These are phyloP conservation scores for Piaya cayana DNA, from an alignment of 2,113 vertebrate genomes.

Conservation along the genomic window DNA sequence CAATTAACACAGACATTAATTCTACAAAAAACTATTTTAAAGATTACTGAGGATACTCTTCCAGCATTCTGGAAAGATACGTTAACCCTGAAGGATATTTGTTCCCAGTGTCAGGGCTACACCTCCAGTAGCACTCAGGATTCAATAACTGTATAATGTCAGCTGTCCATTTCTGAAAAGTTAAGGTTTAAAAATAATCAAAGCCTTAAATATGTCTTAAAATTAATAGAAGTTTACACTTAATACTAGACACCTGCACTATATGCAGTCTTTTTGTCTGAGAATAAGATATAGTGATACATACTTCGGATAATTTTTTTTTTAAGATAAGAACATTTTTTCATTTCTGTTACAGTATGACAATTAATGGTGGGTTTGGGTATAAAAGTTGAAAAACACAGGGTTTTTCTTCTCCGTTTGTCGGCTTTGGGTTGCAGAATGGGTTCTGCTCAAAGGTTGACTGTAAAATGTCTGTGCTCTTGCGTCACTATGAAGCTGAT, in stretches of 20 bases:
- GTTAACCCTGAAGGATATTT: not conserved
- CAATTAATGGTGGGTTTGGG: not conserved
- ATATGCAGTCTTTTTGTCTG: not conserved
- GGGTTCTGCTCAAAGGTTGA: not conserved
- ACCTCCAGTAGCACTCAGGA: not conserved
- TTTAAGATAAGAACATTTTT: too few species aligned
- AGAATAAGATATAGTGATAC: not conserved
- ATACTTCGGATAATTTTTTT: not conserved
- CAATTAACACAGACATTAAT: not conserved
- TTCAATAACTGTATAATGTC: not conserved
- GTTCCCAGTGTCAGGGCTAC: rapidly evolving
- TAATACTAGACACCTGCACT: not conserved
- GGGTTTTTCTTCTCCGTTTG: not conserved
- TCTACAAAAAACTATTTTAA: not conserved
- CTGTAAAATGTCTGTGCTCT: not conserved
- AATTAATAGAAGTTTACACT: not conserved
- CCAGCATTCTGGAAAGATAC: not conserved
- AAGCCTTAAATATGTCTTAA: not conserved
- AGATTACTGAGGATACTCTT: not conserved
- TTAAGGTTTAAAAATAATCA: not conserved
- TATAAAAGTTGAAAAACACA: not conserved
- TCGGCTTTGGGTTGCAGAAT: not conserved
- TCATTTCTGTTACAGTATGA: not conserved
- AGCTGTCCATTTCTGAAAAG: not conserved
- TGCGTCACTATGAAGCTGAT: rapidly evolving